Evolutionary conservation across 2,113 vertebrate species (phyloP).

Genomic region (Mirounga angustirostris): DNA sequence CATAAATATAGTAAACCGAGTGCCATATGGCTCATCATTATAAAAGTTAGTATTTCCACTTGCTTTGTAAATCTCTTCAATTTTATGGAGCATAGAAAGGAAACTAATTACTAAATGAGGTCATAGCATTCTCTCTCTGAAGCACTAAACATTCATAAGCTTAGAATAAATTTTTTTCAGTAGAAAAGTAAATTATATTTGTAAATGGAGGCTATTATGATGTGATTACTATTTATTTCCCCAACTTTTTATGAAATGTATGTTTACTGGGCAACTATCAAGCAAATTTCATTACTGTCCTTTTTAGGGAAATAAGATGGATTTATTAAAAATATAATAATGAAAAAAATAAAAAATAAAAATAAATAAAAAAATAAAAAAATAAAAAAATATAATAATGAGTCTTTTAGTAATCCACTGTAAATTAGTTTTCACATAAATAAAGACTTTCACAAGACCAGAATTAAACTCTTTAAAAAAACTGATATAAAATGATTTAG

Average conservation of each 20-base stretch:
- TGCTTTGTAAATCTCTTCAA: conserved; percentile 78
- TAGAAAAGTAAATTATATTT: conserved; percentile 70
- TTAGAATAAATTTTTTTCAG: conserved; percentile 62
- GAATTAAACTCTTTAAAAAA: conserved; percentile 20
- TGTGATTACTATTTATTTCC: conserved; percentile 66
- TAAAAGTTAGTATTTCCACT: conserved; percentile 72
- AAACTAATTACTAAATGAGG: conserved; percentile 67
- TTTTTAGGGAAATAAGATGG: conserved; percentile 39
- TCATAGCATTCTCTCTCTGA: conserved; percentile 72
- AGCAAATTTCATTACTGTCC: conserved; percentile 11
- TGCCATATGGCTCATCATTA: conserved; percentile 75
- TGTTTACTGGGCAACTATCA: conserved; percentile 39
- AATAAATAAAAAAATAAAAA: too few species aligned
- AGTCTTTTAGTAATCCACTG: not conserved
- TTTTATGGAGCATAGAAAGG: conserved; percentile 73
- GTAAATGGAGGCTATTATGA: conserved; percentile 48
- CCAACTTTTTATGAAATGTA: not conserved
- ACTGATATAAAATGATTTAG: not conserved
- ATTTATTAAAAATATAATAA: conserved; percentile 48
- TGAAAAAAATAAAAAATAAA: not conserved
- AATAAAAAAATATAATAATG: not conserved
- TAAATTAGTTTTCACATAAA: conserved; percentile 50
- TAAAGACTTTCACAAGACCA: not conserved
- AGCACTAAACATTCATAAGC: conserved; percentile 58
- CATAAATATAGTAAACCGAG: conserved; percentile 74